Evolutionary conservation across 2,888 invertebrate genomes (phyloP).

Genomic region (Xylophagus ater): DNA sequence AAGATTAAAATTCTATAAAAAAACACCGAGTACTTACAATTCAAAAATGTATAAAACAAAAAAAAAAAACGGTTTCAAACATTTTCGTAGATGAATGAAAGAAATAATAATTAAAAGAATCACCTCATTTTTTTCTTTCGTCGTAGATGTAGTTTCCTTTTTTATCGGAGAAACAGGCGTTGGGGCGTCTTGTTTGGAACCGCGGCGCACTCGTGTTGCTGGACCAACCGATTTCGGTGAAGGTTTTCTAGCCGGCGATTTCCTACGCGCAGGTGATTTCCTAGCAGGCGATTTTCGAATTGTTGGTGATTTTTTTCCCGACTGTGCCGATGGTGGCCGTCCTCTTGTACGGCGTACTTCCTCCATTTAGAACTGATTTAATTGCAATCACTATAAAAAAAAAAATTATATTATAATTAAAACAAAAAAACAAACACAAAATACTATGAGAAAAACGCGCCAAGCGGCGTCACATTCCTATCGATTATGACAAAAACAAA

Average conservation of each 20-base stretch:
- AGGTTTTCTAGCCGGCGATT: slow-evolving; percentile 42
- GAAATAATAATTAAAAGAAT: background rate
- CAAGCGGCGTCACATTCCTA: too few species aligned
- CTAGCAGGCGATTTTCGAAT: slow-evolving; percentile 37
- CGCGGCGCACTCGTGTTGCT: slow-evolving; percentile 11
- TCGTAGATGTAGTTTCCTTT: slow-evolving; percentile 9
- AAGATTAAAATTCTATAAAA: too few species aligned
- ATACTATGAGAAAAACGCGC: too few species aligned
- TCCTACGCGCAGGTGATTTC: slow-evolving; percentile 43
- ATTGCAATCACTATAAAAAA: too few species aligned
- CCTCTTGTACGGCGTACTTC: slow-evolving; percentile 6
- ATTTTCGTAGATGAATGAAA: background rate
- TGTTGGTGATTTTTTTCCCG: slow-evolving; percentile 1
- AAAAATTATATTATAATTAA: too few species aligned
- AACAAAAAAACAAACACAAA: too few species aligned
- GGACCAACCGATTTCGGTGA: slow-evolving; percentile 4
- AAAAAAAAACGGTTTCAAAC: background rate
- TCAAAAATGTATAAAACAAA: too few species aligned
- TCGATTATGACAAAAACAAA: too few species aligned
- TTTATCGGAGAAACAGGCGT: too few species aligned
- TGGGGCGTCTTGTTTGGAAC: too few species aligned
- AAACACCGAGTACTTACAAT: too few species aligned
- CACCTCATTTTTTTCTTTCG: slow-evolving; percentile 5
- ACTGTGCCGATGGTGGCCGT: slow-evolving; percentile 2
- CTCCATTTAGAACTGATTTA: too few species aligned